Conservation (phyloP, 2,113 vertebrate species). For the Podarcis cretensis region DNA sequence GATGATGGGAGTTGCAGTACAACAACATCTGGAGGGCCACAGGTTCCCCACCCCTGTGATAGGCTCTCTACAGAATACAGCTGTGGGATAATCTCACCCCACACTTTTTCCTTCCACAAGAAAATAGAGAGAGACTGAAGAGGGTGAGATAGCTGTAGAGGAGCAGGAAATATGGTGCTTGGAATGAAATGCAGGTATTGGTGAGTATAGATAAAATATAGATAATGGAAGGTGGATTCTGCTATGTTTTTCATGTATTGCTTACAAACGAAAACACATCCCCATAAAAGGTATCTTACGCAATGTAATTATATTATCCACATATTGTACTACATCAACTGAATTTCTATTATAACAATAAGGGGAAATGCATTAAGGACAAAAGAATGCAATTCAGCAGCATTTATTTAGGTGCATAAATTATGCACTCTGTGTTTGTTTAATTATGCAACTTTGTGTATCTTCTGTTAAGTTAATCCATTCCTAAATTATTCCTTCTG, state of each 20-base stretch:
- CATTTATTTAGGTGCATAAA: conserved; percentile 67
- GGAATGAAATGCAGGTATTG: conserved; percentile 7
- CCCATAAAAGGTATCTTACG: conserved; percentile 58
- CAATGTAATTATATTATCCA: conserved; percentile 65
- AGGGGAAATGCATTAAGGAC: conserved; percentile 55
- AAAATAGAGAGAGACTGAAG: not conserved
- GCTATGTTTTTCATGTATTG: conserved; percentile 28
- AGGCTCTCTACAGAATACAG: not conserved
- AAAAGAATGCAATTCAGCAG: conserved; percentile 68
- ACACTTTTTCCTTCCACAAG: not conserved
- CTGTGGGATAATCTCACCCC: no score
- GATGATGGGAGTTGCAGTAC: not conserved
- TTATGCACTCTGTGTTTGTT: conserved; percentile 71
- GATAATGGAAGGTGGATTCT: conserved; percentile 18
- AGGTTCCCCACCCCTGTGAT: not conserved
- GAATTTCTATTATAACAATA: conserved; percentile 69
- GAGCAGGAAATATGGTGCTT: not conserved
- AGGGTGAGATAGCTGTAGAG: not conserved
- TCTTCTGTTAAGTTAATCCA: conserved; percentile 66
- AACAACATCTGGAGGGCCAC: not conserved
- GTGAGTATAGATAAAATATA: conserved; percentile 1
- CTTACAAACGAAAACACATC: conserved; percentile 49
- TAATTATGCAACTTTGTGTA: conserved; percentile 62
- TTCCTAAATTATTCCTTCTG: conserved; percentile 67
- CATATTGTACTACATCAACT: conserved; percentile 56